Conservation (phyloP, 1,140 invertebrate genomes). For the Drosophila nasuta region DNA sequence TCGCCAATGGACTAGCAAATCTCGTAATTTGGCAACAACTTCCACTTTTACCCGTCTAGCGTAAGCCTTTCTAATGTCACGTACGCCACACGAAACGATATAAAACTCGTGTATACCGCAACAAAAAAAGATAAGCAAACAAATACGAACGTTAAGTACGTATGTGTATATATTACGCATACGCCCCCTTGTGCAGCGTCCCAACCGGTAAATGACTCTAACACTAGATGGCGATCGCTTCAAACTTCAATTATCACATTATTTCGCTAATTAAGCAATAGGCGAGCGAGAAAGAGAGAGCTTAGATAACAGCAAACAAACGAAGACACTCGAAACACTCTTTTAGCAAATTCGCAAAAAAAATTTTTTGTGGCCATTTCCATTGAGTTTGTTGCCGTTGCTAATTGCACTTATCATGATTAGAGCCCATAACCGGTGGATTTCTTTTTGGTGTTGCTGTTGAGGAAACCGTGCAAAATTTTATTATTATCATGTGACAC, state of each 20-base stretch:
- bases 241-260: conserved; percentile 77
- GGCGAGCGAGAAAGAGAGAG: conserved; percentile 24
- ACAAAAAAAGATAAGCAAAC: conserved; percentile 73
- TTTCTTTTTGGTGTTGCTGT: conserved; percentile 21
- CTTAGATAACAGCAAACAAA: conserved; percentile 53
- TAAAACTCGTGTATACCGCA: conserved; percentile 56
- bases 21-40: conserved; percentile 6
- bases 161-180: conserved; percentile 44
- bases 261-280: conserved; percentile 65
- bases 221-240: conserved; percentile 29
- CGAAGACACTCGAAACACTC: conserved; percentile 20
- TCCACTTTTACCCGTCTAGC: not conserved
- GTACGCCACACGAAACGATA: conserved; percentile 64
- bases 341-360: conserved; percentile 54
- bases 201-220: conserved; percentile 32
- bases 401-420: conserved; percentile 72
- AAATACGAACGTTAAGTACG: conserved; percentile 40
- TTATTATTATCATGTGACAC: conserved; percentile 65
- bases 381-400: conserved; percentile 29
- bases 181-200: conserved; percentile 28
- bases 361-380: conserved; percentile 18
- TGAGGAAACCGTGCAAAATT: conserved; percentile 11
- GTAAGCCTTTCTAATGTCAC: conserved; percentile 60
- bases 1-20: conserved; percentile 7
- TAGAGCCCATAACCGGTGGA: conserved; percentile 39